Conservation (phyloP, 2,797 vertebrate species). For the Micromesistius poutassou region DNA sequence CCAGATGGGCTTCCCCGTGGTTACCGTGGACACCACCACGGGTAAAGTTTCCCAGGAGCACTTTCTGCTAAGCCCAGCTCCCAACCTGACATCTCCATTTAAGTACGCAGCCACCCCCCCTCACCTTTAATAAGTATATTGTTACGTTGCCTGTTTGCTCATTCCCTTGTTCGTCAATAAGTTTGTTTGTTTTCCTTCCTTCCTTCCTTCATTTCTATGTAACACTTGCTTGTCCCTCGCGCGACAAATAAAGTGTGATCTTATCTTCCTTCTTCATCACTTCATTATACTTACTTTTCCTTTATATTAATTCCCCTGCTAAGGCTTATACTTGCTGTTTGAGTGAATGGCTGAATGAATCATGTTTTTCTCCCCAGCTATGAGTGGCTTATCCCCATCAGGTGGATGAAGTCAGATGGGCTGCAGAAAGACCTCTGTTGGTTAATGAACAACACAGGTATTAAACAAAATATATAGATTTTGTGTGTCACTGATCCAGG, state of each 20-base stretch:
- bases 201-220: neutral
- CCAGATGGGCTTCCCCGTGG: slow-evolving; percentile 89
- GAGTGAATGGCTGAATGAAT: neutral
- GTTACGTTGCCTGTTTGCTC: too few relatives aligned
- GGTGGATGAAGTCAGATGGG: slow-evolving; percentile 40
- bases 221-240: neutral
- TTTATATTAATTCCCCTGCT: neutral
- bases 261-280: neutral
- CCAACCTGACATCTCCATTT: slow-evolving; percentile 72
- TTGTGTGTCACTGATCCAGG: too few relatives aligned
- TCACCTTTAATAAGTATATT: too few relatives aligned
- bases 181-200: neutral
- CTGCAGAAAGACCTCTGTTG: slow-evolving; percentile 62
- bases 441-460: slow-evolving; percentile 67
- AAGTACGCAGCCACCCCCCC: slow-evolving; percentile 60
- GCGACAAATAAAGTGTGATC: neutral
- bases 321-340: neutral
- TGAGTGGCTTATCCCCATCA: slow-evolving; percentile 78
- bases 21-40: slow-evolving; percentile 71
- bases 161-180: too few relatives aligned
- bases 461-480: neutral
- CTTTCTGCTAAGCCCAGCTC: slow-evolving; percentile 77
- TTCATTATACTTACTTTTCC: neutral
- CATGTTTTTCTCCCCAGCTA: slow-evolving; percentile 68
- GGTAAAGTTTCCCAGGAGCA: slow-evolving; percentile 76